Evolutionary conservation across 2,797 vertebrate genomes (phyloP).

Genomic region (Cossypha niveicapilla): DNA sequence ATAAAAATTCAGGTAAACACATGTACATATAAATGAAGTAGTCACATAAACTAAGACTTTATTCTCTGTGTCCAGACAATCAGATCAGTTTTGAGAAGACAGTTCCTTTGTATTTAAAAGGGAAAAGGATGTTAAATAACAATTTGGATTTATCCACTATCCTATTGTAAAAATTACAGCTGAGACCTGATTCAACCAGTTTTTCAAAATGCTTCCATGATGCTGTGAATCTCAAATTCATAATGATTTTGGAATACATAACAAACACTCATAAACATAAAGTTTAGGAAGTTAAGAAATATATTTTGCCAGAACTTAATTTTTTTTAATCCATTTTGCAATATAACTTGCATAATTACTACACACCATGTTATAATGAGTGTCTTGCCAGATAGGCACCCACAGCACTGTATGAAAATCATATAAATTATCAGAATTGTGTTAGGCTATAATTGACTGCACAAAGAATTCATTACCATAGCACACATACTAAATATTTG

Average conservation of each 20-base stretch:
- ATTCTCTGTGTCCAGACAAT: not conserved
- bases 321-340: not conserved
- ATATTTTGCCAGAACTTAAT: not conserved
- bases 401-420: not conserved
- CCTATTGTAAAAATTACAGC: not conserved
- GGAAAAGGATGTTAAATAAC: not conserved
- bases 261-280: not conserved
- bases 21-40: not conserved
- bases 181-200: not conserved
- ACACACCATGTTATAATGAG: not conserved
- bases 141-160: not conserved
- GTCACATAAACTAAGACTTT: not conserved
- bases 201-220: not conserved
- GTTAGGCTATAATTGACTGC: not conserved
- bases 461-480: not conserved
- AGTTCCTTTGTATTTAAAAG: not conserved
- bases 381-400: fast-evolving
- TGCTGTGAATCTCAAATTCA: not conserved
- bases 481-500: not conserved
- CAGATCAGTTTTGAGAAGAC: not conserved
- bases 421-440: not conserved
- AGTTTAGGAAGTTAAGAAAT: not conserved
- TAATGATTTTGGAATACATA: not conserved
- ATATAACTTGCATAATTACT: not conserved
- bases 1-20: not conserved